phyloP scores from a whole-genome alignment of 2,797 vertebrate genomes.

The Anniella stebbinsi region DNA sequence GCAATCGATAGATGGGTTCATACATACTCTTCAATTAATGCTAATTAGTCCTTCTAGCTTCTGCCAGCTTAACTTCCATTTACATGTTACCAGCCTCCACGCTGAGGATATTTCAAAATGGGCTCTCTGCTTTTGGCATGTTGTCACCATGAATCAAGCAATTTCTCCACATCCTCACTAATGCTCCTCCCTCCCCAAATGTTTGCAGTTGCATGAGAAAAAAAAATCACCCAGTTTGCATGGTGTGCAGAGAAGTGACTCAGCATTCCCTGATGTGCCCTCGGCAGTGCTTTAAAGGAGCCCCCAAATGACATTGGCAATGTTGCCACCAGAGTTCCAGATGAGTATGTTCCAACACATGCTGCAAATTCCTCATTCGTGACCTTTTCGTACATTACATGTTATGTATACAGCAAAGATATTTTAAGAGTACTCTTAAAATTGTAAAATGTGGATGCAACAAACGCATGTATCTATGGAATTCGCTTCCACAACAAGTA shows the following conservation, averaged over 20 bases:
- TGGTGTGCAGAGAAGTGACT: not conserved
- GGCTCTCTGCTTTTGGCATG: not conserved
- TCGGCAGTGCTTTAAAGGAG: not conserved
- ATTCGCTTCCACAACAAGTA: no score
- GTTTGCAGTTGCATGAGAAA: not conserved
- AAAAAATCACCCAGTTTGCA: not conserved
- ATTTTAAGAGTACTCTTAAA: not conserved
- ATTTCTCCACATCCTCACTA: not conserved
- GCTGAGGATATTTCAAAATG: not conserved
- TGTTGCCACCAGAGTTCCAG: not conserved
- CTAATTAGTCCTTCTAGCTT: not conserved
- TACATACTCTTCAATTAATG: constrained; percentile 23
- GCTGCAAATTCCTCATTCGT: not conserved
- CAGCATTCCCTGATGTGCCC: no score
- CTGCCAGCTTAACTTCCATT: not conserved
- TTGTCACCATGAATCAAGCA: not conserved
- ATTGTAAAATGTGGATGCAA: not conserved
- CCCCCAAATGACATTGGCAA: not conserved
- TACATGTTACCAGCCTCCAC: not conserved
- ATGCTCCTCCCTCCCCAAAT: not conserved
- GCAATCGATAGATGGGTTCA: constrained; percentile 19
- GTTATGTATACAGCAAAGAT: not conserved
- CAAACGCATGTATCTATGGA: not conserved
- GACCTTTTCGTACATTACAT: not conserved
- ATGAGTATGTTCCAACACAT: not conserved